Evolutionary conservation across 2,888 invertebrate genomes (phyloP), one percentile per base, ranked within the genome.

Genomic region (Microctonus brassicae): DNA sequence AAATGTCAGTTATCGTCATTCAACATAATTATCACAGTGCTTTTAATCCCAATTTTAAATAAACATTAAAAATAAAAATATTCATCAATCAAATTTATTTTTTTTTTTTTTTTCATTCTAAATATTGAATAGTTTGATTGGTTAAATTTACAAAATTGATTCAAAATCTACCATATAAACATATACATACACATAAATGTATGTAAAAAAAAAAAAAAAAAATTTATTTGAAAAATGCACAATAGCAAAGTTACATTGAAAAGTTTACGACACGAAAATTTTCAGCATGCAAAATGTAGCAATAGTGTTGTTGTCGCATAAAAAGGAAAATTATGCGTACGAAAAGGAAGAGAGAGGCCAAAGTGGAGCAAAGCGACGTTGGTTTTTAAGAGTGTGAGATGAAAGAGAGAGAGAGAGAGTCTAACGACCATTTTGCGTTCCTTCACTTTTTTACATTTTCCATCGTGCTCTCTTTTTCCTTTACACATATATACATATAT

Each of bases 51-150:
- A n/a, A n/a, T n/a, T n/a, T 17, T 47, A 9, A 5, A 2, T 17
- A 75, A 73, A 73, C 70, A 72, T 72, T 68, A 72, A 17, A 47
- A 47, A 47, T 47, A 47, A 17, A 47, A 17, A n/a, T n/a, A 47
- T 47, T 6, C 47, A 47, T 20, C 47, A 20, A 29, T 29, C 7
- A 29, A 5, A 29, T 29, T 7, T 5, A 29, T 29, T 29, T 29
- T 29, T 29, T 7, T 7, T 29, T 29, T 29, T 29, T 29, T 29
- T 29, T 29, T 29, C 7, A 29, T n/a, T n/a, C n/a, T n/a, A n/a
- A n/a, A n/a, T n/a, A 58, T 58, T 58, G 58, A 58, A 58, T 33
- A 58, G 33, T 58, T 58, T 34, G 33, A 58, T 33, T 17, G 13
- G 4, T 24, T 13, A 22, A 26, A 13, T 29, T 13, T 10, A 13